Conservation (phyloP, 2,797 vertebrate genomes). For the Sebastes oblongus region DNA sequence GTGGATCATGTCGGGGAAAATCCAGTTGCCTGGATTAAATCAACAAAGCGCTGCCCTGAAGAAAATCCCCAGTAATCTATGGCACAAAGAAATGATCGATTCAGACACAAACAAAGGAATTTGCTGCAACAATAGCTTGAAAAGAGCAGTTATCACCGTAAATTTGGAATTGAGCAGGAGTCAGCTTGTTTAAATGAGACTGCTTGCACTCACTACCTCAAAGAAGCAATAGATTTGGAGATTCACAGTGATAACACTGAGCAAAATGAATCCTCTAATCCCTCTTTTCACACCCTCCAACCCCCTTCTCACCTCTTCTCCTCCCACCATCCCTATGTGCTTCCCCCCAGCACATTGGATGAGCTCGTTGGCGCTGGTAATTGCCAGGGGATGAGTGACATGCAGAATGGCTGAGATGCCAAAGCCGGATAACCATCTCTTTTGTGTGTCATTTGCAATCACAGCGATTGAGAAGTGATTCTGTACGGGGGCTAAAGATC, state of each 20-base stretch:
- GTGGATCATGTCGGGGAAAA: constrained; percentile 51
- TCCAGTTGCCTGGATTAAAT: constrained; percentile 47
- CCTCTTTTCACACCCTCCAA: constrained; percentile 55
- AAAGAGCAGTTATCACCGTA: constrained; percentile 6
- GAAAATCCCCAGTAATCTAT: constrained; percentile 51
- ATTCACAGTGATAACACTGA: constrained; percentile 40
- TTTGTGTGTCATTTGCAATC: constrained; percentile 50
- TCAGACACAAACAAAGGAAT: constrained; percentile 27
- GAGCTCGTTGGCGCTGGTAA: constrained; percentile 61
- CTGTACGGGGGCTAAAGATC: constrained; percentile 13
- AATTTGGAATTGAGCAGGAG: constrained; percentile 10
- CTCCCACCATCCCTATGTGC: constrained; percentile 33
- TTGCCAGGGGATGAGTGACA: constrained; percentile 73
- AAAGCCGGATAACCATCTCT: constrained; percentile 57
- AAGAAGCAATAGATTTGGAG: constrained; percentile 39
- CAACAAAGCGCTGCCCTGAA: constrained; percentile 37
- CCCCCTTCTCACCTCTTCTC: constrained; percentile 55
- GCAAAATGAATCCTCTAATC: constrained; percentile 65
- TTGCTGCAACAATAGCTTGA: constrained; percentile 10
- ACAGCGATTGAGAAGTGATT: constrained; percentile 27
- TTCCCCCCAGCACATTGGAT: constrained; percentile 47
- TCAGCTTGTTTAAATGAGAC: constrained; percentile 10
- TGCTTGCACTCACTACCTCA: constrained; percentile 9
- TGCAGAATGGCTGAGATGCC: constrained; percentile 48
- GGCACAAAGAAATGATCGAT: constrained; percentile 11